Evolutionary conservation across 1,140 invertebrate genomes (phyloP), one percentile per base, ranked within the genome.

Genomic region (Leptinotarsa undecemlineata): DNA sequence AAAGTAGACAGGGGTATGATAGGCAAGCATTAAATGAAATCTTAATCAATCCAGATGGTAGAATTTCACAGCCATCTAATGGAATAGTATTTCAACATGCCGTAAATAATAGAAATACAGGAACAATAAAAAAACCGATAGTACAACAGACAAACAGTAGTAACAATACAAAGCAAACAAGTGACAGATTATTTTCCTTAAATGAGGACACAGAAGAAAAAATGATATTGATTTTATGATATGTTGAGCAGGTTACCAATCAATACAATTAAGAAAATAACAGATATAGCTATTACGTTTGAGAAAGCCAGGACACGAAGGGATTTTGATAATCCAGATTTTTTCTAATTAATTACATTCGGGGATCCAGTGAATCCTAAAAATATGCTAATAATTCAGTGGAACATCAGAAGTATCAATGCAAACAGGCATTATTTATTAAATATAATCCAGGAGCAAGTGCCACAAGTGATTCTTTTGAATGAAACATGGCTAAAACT

Each of bases 401-500:
- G 67, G 73, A 74, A 74, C 64, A 60, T 70, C 4, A 57, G 73
- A 33, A 70, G 67, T 62, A 8, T 70, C 26, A 69, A 61, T 60
- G 71, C 73, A 23, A 74, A 74, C n/a, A 51, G 73, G 15, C 0
- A 60, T 6, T 57, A 61, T 70, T 48, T 74, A 5, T 61, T 74
- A 1, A 61, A 19, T 19, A 48, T 74, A 23, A 63, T 70, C 17
- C 14, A 23, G 14, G 26, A 70, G 15, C 21, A 61, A 3, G 0
- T 61, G 3, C 73, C 73, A 23, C 66, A 71, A 48, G 26, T 74
- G 14, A 71, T 77, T 33, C 20, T 74, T 23, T 42, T 76, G 6
- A 76, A 68, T 69, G 71, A 76, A 73, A 76, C 70, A 14, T 76
- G 33, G 61, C 57, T 77, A 33, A 74, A 71, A 48, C 48, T 20